Base-by-base conservation (phyloP, 1,140 invertebrate species). In the Diplogasteroides magnus region DNA sequence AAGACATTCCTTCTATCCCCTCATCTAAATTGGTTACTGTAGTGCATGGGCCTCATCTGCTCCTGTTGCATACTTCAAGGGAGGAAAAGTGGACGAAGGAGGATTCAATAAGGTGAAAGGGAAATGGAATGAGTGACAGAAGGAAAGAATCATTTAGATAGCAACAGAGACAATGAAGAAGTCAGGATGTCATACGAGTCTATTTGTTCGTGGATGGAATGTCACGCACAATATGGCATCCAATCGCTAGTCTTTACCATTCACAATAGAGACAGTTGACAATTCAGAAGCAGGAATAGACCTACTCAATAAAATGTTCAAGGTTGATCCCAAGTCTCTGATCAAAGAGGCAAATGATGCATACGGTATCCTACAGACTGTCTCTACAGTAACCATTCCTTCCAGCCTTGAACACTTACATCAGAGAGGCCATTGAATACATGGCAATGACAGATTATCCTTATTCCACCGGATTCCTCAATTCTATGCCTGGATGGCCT, bases 391-490 rank as follows among this genome's bases (percentile, higher is more conserved):
- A 48, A 48, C 19, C 37, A 11, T 19, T 48, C 37, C n/a, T n/a
- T n/a, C 19, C 19, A 48, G 37, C 6, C 19, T 19, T 48, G 37
- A 48, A 48, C 19, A 19, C 6, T 48, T 48, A 48, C 37, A 48
- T 48, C 37, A 6, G 37, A 48, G 37, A 48, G 37, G 37, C 6
- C 6, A 48, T 48, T 48, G 79, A 80, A 25, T 81, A 85, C 67
- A 75, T 86, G 57, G 82, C 85, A 0, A 87, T 86, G 86, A 83
- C 83, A 2, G 77, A 86, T 68, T 87, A 87, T 72, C 86, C 86
- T 0, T 87, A 87, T 69, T 79, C 83, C 1, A 79, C 84, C 13
- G 79, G 74, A 61, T 86, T 86, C 69, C 74, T 86, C 2, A 81
- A 77, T 60, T 79, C 82, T 19, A 68, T 86, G 27, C 86, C 86